Base-by-base conservation (phyloP, 2,797 vertebrate genomes). In the Artibeus jamaicensis region DNA sequence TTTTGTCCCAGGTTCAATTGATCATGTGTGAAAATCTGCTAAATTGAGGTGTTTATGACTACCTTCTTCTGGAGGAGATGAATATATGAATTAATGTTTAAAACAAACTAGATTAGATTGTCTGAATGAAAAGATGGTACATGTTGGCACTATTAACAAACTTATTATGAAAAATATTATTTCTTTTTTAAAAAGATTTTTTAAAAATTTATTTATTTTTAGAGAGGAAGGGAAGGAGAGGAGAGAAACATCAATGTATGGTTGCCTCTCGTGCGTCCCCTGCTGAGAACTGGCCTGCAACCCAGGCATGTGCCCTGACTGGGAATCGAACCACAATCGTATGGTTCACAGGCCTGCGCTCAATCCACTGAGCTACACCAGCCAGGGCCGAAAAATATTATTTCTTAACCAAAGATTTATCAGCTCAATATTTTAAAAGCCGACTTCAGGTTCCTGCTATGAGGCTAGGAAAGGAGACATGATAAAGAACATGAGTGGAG, bases 1-100 rank as follows among this genome's bases (percentile, higher is more conserved):
- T 42, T 76, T 42, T 46, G 46, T 37, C 55, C 7, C 2, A n/a
- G 59, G 46, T 10, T 48, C 34, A 55, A 53, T 55, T 87, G 71
- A 37, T 76, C 50, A 42, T 55, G 73, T 46, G 34, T 88, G 46
- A 96, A 96, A 93, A 92, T 91, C 87, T 91, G 62, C 86, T 93
- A 62, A 87, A 39, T n/a, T 78, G 11, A 76, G 53, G 82, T 8
- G 34, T 46, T 59, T 83, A 46, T 37, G 19, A n/a, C 48, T 37
- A 59, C 62, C n/a, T 93, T 89, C 44, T 89, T 67, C 22, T 85
- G 32, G n/a, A 94, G 39, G 48, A 78, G 82, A 89, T 57, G 37
- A 78, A 37, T 21, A 93, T 24, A 34, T 22, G 22, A 55, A 9
- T 44, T 57, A 89, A 34, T 42, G 39, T 29, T 34, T 48, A 93